A percentile compares a stretch with the other conserved stretches of the same genome.
phyloP scores from a whole-genome alignment of 2,113 vertebrate species.

The Pterocles orientalis region DNA sequence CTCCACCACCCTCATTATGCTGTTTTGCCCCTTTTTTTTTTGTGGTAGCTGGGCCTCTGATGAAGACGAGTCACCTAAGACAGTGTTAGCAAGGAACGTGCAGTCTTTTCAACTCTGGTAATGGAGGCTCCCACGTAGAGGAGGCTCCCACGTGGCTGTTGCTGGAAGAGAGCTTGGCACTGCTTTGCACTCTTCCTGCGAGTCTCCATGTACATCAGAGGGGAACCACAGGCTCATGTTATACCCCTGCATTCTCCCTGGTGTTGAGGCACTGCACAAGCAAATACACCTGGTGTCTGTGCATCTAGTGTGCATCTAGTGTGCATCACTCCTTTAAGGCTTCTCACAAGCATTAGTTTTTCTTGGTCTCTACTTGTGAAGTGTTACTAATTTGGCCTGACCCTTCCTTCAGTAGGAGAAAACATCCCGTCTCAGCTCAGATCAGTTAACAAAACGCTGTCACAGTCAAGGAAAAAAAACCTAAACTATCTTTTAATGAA shows the following conservation, averaged over 20 bases:
- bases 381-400: not conserved
- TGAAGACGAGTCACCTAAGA: not conserved
- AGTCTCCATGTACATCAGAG: not conserved
- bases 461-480: not conserved
- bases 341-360: not conserved
- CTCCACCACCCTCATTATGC: not conserved
- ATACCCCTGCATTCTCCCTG: not conserved
- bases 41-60: not conserved
- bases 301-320: not conserved
- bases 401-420: not conserved
- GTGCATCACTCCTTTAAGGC: not conserved
- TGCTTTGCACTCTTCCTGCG: not conserved
- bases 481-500: not conserved
- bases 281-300: not conserved
- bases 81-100: not conserved
- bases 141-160: not conserved
- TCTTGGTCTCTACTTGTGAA: not conserved
- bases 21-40: accelerated
- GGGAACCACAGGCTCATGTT: not conserved
- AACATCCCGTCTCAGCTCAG: not conserved
- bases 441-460: not conserved
- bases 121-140: not conserved
- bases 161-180: not conserved
- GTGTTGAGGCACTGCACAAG: not conserved
- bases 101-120: not conserved